Percentiles rank a stretch among this genome's conserved stretches.
phyloP scores from a whole-genome alignment of 2,888 invertebrate species.

The Phytoseiulus persimilis region DNA sequence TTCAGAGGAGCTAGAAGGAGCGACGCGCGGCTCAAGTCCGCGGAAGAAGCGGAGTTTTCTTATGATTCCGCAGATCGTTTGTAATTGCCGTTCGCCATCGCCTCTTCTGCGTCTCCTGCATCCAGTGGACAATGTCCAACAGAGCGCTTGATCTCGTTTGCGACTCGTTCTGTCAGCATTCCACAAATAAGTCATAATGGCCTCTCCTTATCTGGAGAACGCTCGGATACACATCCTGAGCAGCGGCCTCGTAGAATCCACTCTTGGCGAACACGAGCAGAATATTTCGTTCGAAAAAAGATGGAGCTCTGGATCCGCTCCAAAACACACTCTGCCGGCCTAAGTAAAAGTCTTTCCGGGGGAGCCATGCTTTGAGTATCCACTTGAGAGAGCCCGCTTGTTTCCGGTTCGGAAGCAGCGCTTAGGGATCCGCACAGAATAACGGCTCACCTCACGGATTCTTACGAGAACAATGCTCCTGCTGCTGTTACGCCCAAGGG shows the following conservation, averaged over 20 bases:
- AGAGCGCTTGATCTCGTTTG: not conserved
- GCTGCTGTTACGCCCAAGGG: not conserved
- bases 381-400: not conserved
- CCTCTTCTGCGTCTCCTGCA: not conserved
- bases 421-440: not conserved
- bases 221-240: no score
- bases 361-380: not conserved
- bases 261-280: no score
- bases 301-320: no score
- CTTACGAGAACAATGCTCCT: not conserved
- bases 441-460: not conserved
- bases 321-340: no score
- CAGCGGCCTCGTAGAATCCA: no score
- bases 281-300: no score
- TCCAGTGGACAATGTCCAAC: not conserved
- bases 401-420: not conserved
- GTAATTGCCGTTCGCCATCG: not conserved
- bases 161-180: not conserved
- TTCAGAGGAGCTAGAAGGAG: not conserved
- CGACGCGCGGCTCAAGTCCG: not conserved
- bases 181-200: no score
- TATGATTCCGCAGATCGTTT: not conserved
- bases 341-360: no score
- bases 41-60: not conserved
- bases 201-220: not conserved